These are phyloP conservation scores for Sarcophaga caerulescens DNA, from an alignment of 2,888 invertebrate species.

Conservation along the genomic window DNA sequence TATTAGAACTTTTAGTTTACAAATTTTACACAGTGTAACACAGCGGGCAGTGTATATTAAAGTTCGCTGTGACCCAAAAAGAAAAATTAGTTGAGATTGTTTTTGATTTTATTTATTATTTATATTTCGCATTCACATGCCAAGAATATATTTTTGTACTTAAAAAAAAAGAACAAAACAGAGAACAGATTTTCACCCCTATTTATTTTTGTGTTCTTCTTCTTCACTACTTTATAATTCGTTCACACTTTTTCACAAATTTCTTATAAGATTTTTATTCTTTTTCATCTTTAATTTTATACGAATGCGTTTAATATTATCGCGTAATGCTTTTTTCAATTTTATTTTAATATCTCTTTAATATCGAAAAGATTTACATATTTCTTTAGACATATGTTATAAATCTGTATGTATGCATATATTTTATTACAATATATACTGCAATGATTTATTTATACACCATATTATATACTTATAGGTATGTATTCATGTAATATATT, in stretches of 20 bases:
- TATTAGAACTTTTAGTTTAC: not conserved
- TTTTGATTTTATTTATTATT: constrained; percentile 40
- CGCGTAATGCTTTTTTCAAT: constrained; percentile 16
- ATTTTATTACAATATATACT: constrained; percentile 23
- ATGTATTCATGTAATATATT: too few relatives aligned
- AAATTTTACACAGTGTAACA: not conserved
- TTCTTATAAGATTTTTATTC: constrained; percentile 40
- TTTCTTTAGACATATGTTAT: not conserved
- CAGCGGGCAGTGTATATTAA: not conserved
- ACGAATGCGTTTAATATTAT: constrained; percentile 25
- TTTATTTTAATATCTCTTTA: not conserved
- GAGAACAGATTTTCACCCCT: constrained; percentile 53
- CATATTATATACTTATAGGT: not conserved
- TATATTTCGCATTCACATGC: constrained; percentile 49
- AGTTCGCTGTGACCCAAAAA: not conserved
- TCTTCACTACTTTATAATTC: constrained; percentile 38
- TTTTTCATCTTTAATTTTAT: constrained; percentile 21
- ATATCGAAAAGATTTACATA: not conserved
- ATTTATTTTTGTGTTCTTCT: constrained; percentile 47
- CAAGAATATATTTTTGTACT: constrained; percentile 48
- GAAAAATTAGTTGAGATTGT: not conserved
- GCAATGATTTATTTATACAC: not conserved
- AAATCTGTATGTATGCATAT: not conserved
- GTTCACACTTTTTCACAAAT: constrained; percentile 35
- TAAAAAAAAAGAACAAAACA: not conserved